phyloP scores from a whole-genome alignment of 2,797 vertebrate genomes.

The Sparus aurata region DNA sequence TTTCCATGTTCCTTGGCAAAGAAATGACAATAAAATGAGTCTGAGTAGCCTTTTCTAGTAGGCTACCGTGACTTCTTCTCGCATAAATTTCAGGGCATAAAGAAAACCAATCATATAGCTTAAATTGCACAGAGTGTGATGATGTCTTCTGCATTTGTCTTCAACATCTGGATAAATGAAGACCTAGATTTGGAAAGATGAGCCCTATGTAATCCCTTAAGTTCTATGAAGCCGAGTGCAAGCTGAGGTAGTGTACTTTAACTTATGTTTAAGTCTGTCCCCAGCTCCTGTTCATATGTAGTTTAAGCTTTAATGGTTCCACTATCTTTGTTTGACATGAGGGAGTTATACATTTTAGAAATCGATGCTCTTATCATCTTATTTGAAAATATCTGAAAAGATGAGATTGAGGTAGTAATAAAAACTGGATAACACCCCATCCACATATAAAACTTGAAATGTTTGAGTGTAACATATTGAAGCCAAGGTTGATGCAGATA shows the following conservation, averaged over 20 bases:
- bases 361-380: neutral
- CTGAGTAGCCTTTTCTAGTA: too few relatives aligned
- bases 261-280: neutral
- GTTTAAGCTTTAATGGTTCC: slow-evolving; percentile 1
- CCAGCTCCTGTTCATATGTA: slow-evolving; percentile 2
- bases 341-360: neutral
- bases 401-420: neutral
- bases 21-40: too few relatives aligned
- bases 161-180: neutral
- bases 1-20: too few relatives aligned
- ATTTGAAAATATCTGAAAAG: neutral
- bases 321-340: neutral
- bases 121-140: too few relatives aligned
- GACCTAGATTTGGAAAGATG: too few relatives aligned
- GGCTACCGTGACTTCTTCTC: too few relatives aligned
- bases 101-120: too few relatives aligned
- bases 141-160: too few relatives aligned
- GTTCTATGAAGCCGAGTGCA: neutral
- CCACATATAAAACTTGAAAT: too few relatives aligned
- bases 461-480: too few relatives aligned
- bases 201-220: neutral
- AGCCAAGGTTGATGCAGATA: too few relatives aligned
- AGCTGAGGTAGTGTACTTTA: neutral
- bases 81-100: too few relatives aligned
- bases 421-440: neutral